Conservation (phyloP, 2,888 invertebrate species). For the Tetrapedia diversipes region DNA sequence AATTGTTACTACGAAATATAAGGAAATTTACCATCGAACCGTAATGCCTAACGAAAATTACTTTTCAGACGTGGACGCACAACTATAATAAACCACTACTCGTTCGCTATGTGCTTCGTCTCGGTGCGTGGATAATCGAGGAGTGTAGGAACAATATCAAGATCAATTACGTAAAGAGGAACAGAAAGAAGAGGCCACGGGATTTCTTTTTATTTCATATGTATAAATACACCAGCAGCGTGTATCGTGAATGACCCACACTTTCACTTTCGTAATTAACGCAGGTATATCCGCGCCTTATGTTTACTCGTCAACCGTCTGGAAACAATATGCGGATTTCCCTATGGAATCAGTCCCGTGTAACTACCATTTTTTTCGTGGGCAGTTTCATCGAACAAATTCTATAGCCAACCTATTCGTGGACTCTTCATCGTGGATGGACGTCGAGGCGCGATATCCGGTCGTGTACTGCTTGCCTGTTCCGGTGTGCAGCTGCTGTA, state of each 20-base stretch:
- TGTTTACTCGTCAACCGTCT: slow-evolving; percentile 42
- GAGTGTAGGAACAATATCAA: slow-evolving; percentile 55
- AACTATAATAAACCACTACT: background rate
- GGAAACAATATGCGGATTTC: slow-evolving; percentile 50
- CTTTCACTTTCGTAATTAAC: slow-evolving; percentile 76
- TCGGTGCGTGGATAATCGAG: slow-evolving; percentile 31
- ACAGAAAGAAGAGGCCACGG: slow-evolving; percentile 55
- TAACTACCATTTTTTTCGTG: slow-evolving; percentile 17
- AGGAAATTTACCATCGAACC: background rate
- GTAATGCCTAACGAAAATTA: background rate
- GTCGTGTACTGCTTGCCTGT: slow-evolving; percentile 26
- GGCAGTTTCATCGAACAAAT: background rate
- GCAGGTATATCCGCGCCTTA: slow-evolving; percentile 47
- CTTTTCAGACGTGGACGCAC: background rate
- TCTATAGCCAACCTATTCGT: no score
- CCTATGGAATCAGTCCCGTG: slow-evolving; percentile 24
- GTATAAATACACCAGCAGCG: slow-evolving; percentile 29
- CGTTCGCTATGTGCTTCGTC: background rate
- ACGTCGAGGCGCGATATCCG: slow-evolving; percentile 31
- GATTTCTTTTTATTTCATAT: slow-evolving; percentile 68
- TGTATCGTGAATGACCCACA: slow-evolving; percentile 67
- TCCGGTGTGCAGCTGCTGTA: slow-evolving; percentile 45
- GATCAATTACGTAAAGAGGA: slow-evolving; percentile 68
- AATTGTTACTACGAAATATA: no score
- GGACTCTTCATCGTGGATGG: background rate